phyloP scores from a whole-genome alignment of 2,113 vertebrate genomes.

The Oxygymnocypris stewartii region DNA sequence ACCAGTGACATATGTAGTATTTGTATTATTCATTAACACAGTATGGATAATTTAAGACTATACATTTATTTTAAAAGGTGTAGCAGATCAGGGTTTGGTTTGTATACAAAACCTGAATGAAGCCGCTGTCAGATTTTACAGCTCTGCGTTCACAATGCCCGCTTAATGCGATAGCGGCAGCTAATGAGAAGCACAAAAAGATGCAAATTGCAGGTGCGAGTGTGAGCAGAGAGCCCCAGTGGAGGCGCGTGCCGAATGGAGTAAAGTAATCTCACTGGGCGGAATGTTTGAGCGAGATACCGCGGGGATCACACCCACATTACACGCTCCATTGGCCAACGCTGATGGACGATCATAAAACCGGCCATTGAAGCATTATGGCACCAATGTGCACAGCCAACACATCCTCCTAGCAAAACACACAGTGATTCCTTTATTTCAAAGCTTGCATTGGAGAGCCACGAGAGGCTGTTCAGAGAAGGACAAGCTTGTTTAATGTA shows the following conservation, averaged over 20 bases:
- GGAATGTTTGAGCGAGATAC: constrained; percentile 49
- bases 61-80: too few relatives aligned
- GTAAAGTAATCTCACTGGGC: constrained; percentile 4
- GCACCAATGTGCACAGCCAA: constrained; percentile 2
- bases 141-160: neutral
- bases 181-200: constrained; percentile 30
- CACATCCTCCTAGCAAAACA: constrained; percentile 2
- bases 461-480: neutral
- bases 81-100: neutral
- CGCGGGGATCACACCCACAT: constrained; percentile 41
- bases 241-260: neutral
- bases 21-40: too few relatives aligned
- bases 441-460: constrained; percentile 4
- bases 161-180: neutral
- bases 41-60: too few relatives aligned
- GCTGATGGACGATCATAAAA: constrained; percentile 47
- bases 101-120: neutral
- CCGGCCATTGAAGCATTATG: constrained; percentile 41
- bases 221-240: constrained; percentile 5
- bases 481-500: constrained; percentile 31
- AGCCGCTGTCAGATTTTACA: constrained; percentile 11
- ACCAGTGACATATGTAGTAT: too few relatives aligned
- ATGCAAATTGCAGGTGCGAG: constrained; percentile 21
- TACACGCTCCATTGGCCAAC: constrained; percentile 53
- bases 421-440: constrained; percentile 25